Evolutionary conservation across 2,113 vertebrate species (phyloP).

Genomic region (Pluvialis apricaria): DNA sequence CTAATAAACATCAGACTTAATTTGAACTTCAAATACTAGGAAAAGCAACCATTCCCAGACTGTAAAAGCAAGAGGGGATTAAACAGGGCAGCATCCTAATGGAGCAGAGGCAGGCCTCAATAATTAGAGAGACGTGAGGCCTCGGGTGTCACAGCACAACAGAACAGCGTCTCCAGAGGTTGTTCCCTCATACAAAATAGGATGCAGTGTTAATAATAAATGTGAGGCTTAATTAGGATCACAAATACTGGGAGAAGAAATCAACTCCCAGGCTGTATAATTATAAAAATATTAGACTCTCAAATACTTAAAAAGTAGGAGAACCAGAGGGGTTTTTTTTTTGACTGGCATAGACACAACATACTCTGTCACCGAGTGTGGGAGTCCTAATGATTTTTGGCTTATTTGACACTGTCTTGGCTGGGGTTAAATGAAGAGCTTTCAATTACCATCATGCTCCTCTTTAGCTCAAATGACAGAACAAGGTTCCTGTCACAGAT

Average conservation of each 20-base stretch:
- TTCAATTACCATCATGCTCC: background rate
- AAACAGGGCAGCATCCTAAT: slow-evolving; percentile 24
- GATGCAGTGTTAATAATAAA: slow-evolving; percentile 56
- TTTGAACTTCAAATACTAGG: slow-evolving; percentile 60
- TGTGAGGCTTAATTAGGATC: slow-evolving; percentile 61
- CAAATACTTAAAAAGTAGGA: background rate
- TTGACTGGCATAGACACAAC: background rate
- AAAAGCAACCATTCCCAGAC: slow-evolving; percentile 4
- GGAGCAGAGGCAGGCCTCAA: slow-evolving; percentile 1
- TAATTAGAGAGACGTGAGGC: slow-evolving; percentile 46
- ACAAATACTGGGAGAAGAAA: slow-evolving; percentile 39
- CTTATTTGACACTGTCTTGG: background rate
- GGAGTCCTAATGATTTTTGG: background rate
- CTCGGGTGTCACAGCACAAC: slow-evolving; percentile 28
- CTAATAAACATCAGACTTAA: slow-evolving; percentile 57
- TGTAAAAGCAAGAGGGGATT: slow-evolving; percentile 18
- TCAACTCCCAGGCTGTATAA: slow-evolving; percentile 36
- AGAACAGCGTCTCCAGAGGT: background rate
- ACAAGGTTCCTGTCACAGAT: background rate
- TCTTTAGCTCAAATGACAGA: background rate
- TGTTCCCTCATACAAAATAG: slow-evolving; percentile 4
- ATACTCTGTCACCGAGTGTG: background rate
- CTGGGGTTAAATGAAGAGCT: background rate
- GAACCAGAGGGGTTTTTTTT: fast-evolving
- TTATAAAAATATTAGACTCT: slow-evolving; percentile 44